Percentiles rank a stretch among this genome's conserved stretches.
phyloP scores from a whole-genome alignment of 2,797 vertebrate genomes.

The Denticeps clupeoides region DNA sequence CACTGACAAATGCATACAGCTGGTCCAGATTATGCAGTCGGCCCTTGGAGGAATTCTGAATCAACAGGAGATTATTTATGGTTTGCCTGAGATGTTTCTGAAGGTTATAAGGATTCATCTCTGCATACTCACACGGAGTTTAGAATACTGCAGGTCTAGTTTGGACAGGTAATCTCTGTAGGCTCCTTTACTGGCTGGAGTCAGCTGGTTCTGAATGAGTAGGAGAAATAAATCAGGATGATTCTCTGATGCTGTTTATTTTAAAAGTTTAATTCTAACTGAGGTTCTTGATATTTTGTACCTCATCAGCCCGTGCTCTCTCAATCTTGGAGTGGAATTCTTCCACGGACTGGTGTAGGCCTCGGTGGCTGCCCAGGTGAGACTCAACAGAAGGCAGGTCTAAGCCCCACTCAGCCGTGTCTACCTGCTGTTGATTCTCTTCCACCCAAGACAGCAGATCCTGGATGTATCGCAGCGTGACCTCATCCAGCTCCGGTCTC shows the following conservation, averaged over 20 bases:
- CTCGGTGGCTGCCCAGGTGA: constrained; percentile 78
- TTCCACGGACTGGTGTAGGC: constrained; percentile 81
- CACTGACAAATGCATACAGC: constrained; percentile 70
- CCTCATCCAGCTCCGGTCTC: constrained; percentile 68
- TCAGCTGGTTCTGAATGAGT: constrained; percentile 67
- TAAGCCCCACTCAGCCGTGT: constrained; percentile 69
- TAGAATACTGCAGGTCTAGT: constrained; percentile 76
- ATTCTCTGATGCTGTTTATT: neutral
- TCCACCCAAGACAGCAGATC: constrained; percentile 87
- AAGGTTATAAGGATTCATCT: neutral
- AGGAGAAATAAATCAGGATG: neutral
- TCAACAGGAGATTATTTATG: neutral
- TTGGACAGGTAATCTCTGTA: constrained; percentile 80
- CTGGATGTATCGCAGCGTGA: constrained; percentile 75
- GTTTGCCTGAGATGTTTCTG: neutral
- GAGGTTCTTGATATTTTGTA: constrained; percentile 19
- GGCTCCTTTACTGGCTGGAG: constrained; percentile 56
- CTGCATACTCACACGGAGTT: constrained; percentile 68
- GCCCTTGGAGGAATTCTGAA: constrained; percentile 70
- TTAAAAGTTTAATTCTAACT: no score
- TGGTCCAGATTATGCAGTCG: constrained; percentile 71
- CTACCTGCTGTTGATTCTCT: constrained; percentile 79
- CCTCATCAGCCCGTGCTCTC: constrained; percentile 76
- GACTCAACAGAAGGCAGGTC: constrained; percentile 83
- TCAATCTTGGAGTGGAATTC: constrained; percentile 86